Evolutionary conservation across 2,888 invertebrate species (phyloP), one percentile per base, ranked within the genome.

Genomic region (Fragum sueziense): DNA sequence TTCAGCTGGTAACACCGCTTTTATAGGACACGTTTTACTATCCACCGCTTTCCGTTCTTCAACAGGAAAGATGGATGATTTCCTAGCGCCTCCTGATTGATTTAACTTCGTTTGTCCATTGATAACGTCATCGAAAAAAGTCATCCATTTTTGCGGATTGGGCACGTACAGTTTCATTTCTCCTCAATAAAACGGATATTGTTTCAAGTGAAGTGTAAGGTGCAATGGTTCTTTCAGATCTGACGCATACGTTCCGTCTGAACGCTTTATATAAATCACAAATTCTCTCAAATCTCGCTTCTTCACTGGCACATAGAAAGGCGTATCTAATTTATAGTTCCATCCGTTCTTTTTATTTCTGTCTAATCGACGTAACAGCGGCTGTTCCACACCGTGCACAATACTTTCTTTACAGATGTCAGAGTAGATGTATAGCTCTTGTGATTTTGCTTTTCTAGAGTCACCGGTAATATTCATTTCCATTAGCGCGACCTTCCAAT

Each of bases 251-350:
- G 31, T 25, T 41, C 57, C 76, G n/a, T 71, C 31, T 61, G 31
- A 68, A 9, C 22, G 14, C 37, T 65, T 83, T 77, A 83, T 83
- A 83, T 80, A 78, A 25, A 83, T 59, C n/a, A 62, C 54, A 22
- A 79, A 76, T 41, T 75, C 71, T n/a, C 74, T 25, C 7, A 77
- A 4, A 9, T 69, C 31, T 17, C 31, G 51, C 31, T 52, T 69
- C 1, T 29, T 29, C 4, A 52, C 52, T 9, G 27, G 7, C 3
- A 69, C 52, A 27, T 69, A 51, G 52, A 52, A 69, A 7, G 75
- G 75, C 31, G 29, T 70, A 31, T 51, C 25, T 1, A 67, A 41
- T 27, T 57, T 68, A 33, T 68, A 68, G n/a, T 74, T 57, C 68
- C 68, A 68, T 31, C 20, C 22, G 11, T 20, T 41, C 27, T 54